Base-by-base conservation (phyloP, 2,113 vertebrate species). In the Chlamydotis undulata region DNA sequence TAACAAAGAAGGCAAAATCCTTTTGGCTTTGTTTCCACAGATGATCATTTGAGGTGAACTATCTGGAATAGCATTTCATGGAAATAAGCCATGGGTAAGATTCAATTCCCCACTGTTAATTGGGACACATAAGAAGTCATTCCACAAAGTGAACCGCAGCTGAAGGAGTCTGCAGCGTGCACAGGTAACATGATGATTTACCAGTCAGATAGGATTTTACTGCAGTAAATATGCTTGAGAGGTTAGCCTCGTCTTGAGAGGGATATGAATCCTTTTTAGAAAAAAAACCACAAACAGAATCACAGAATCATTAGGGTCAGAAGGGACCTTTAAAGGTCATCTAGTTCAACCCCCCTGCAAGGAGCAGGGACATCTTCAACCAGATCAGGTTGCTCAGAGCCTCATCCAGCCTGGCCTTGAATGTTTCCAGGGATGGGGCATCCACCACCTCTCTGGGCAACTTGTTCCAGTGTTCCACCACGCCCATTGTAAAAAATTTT, bases 121-220 rank as follows among this genome's bases (percentile, higher is more conserved):
- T 0, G 0, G 18, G 24, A 41, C 13, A 43, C 6, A 2, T 33
- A 47, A 43, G 39, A 70, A 69, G 10, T 70, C 41, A 41, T 92
- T 73, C 17, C 19, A 47, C 31, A 74, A 31, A 57, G 50, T 28
- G 55, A 94, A 83, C 49, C 2, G 2, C 33, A 80, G 75, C 33
- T 0, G 0, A 65, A 79, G 56, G 64, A 89, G 37, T 52, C 26
- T 60, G 50, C 24, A 81, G 39, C 41, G 7, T 9, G 19, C 89
- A 71, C 33, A 86, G 45, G 3, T 26, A 33, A 35, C 33, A 35
- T 52, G 1, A 4, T 29, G 29, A 65, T 90, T 93, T 92, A 63
- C 24, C 0, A 0, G 13, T 60, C 0, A 0, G 10, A 43, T 57
- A 59, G 28, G 24, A 63, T 61, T 91, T 49, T 70, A 64, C 50